phyloP scores from a whole-genome alignment of 2,888 invertebrate species.

The Zygogramma bicolorata region DNA sequence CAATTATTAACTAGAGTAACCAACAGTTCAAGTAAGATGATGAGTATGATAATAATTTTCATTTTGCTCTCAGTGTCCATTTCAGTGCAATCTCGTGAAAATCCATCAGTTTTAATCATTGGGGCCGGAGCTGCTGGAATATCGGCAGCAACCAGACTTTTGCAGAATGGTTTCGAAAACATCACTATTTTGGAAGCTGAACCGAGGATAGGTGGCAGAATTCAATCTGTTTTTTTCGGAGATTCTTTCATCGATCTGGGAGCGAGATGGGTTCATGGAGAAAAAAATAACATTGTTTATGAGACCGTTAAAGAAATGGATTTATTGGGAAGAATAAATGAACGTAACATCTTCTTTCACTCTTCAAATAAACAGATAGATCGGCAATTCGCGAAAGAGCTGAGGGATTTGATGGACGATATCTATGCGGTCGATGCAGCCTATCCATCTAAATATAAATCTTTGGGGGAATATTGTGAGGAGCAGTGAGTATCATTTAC shows the following conservation, averaged over 20 bases:
- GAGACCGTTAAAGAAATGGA: conserved; percentile 57
- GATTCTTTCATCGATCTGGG: conserved; percentile 56
- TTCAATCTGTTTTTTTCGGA: conserved; percentile 53
- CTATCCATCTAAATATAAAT: neutral
- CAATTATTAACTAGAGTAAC: no score
- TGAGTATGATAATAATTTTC: neutral
- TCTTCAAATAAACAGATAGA: conserved; percentile 36
- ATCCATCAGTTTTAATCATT: conserved; percentile 33
- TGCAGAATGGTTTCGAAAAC: conserved; percentile 66
- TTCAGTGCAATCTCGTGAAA: conserved; percentile 28
- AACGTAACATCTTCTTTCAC: conserved; percentile 27
- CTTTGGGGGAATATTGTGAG: conserved; percentile 8
- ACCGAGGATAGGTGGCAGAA: conserved; percentile 45
- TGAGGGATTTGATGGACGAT: conserved; percentile 1
- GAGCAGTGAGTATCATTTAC: conserved; percentile 8
- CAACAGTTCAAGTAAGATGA: no score
- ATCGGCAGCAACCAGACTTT: conserved; percentile 69
- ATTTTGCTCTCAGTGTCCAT: neutral
- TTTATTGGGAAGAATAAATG: conserved; percentile 48
- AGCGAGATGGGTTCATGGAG: conserved; percentile 64
- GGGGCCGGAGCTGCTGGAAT: conserved; percentile 54
- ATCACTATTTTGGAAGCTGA: conserved; percentile 66
- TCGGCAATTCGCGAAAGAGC: conserved; percentile 20
- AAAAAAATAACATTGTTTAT: conserved; percentile 60
- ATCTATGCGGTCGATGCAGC: neutral